phyloP scores from a whole-genome alignment of 2,888 invertebrate species.

The Helicoverpa assulta region DNA sequence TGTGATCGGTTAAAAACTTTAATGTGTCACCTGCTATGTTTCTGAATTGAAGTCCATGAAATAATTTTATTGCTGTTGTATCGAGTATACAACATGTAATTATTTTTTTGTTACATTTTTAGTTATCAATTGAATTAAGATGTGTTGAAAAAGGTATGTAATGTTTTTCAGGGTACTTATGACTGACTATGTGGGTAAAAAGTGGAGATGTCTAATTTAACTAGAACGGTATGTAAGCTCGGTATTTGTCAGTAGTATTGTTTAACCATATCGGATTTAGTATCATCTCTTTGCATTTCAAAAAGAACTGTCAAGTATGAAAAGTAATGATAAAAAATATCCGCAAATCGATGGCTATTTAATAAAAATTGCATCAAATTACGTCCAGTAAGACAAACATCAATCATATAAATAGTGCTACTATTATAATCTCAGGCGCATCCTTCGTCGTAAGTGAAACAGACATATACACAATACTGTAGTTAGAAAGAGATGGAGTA shows the following conservation, averaged over 20 bases:
- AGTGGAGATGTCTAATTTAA: too few species aligned
- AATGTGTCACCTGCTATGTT: slow-evolving; percentile 33
- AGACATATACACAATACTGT: slow-evolving; percentile 30
- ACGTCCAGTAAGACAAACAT: slow-evolving; percentile 70
- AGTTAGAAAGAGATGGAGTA: slow-evolving; percentile 56
- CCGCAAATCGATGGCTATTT: slow-evolving; percentile 13
- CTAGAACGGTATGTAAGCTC: too few species aligned
- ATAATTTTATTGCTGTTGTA: slow-evolving; percentile 26
- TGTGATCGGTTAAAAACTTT: slow-evolving; percentile 26
- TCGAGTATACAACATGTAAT: slow-evolving; percentile 13
- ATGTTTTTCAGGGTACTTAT: too few species aligned
- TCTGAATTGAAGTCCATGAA: slow-evolving; percentile 12
- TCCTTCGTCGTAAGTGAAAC: slow-evolving; percentile 72
- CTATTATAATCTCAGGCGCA: slow-evolving; percentile 70
- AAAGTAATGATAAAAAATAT: not conserved
- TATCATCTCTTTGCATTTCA: too few species aligned
- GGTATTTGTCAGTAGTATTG: too few species aligned
- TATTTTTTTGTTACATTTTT: slow-evolving; percentile 8
- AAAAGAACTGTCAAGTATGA: too few species aligned
- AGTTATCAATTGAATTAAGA: not conserved
- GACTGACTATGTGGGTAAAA: too few species aligned
- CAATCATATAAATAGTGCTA: slow-evolving; percentile 80
- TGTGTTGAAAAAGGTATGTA: not conserved
- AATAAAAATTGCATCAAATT: slow-evolving; percentile 66
- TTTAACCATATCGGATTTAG: too few species aligned